phyloP scores from a whole-genome alignment of 2,888 invertebrate genomes.

The Tachina fera region DNA sequence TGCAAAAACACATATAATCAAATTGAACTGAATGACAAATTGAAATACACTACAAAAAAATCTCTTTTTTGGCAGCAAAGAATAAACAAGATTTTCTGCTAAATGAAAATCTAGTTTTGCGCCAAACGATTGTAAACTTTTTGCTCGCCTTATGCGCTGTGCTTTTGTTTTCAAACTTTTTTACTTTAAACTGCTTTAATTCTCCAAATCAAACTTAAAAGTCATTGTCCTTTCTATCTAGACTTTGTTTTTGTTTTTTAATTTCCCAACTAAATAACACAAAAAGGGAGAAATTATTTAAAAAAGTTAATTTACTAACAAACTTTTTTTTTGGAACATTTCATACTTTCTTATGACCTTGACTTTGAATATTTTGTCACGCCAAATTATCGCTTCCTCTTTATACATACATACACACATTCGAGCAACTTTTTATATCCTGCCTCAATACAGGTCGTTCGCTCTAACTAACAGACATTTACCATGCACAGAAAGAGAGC shows the following conservation, averaged over 20 bases:
- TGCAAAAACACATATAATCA: too few species aligned
- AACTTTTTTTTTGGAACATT: conserved; percentile 64
- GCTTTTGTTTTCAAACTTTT: neutral
- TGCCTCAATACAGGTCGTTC: conserved; percentile 54
- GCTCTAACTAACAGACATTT: conserved; percentile 37
- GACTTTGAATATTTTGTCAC: conserved; percentile 71
- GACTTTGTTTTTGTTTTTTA: neutral
- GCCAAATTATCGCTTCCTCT: conserved; percentile 70
- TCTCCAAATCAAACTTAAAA: conserved; percentile 37
- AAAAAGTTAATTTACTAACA: conserved; percentile 65
- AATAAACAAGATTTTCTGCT: too few species aligned
- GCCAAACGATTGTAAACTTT: too few species aligned
- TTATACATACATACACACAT: conserved; percentile 38
- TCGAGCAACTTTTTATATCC: conserved; percentile 52
- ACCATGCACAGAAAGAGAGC: conserved; percentile 24
- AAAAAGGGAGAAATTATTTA: conserved; percentile 56
- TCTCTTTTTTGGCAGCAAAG: too few species aligned
- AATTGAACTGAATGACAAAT: too few species aligned
- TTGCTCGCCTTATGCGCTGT: too few species aligned
- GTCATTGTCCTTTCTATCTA: conserved; percentile 62
- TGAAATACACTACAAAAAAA: too few species aligned
- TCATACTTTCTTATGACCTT: conserved; percentile 66
- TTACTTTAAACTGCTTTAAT: conserved; percentile 8
- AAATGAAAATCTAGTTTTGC: too few species aligned
- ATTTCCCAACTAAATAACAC: conserved; percentile 28